Percentiles rank a stretch among this genome's conserved stretches.
Evolutionary conservation across 1,140 invertebrate species (phyloP).

Genomic region (Ctenoplectra terminalis): DNA sequence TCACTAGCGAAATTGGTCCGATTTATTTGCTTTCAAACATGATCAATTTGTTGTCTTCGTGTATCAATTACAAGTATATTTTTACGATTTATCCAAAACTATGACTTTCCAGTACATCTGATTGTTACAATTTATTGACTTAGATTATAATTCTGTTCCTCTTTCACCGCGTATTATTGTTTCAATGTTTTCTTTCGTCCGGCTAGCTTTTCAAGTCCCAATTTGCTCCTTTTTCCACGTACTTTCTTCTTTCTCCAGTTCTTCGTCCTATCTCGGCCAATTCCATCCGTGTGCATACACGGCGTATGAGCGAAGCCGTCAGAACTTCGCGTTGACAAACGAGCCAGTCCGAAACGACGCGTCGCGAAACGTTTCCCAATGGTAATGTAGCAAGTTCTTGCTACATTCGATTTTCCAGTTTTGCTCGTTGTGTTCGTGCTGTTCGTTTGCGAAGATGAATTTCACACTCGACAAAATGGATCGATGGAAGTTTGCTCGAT

Average conservation of each 20-base stretch:
- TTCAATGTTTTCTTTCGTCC: not conserved
- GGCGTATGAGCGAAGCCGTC: constrained; percentile 10
- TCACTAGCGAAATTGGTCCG: not conserved
- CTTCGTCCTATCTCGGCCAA: not conserved
- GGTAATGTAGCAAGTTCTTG: constrained; percentile 28
- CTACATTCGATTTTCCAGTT: not conserved
- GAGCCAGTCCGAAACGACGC: not conserved
- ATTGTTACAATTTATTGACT: not conserved
- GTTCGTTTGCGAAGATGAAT: constrained; percentile 14
- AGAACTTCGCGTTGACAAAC: constrained; percentile 29
- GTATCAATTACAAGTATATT: too few species aligned
- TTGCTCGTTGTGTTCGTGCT: not conserved
- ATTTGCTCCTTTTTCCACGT: too few species aligned
- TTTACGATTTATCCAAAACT: not conserved
- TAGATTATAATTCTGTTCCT: not conserved
- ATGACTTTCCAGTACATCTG: not conserved
- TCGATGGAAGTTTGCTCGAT: not conserved
- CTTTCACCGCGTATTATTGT: not conserved
- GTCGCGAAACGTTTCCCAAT: constrained; percentile 24
- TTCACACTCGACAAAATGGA: constrained; percentile 12
- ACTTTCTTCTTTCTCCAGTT: not conserved
- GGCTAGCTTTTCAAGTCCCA: too few species aligned
- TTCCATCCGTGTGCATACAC: not conserved
- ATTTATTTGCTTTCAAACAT: too few species aligned
- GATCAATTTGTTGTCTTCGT: not conserved